These are phyloP conservation scores for Pterois miles DNA, from an alignment of 2,797 vertebrate genomes.

Conservation along the genomic window DNA sequence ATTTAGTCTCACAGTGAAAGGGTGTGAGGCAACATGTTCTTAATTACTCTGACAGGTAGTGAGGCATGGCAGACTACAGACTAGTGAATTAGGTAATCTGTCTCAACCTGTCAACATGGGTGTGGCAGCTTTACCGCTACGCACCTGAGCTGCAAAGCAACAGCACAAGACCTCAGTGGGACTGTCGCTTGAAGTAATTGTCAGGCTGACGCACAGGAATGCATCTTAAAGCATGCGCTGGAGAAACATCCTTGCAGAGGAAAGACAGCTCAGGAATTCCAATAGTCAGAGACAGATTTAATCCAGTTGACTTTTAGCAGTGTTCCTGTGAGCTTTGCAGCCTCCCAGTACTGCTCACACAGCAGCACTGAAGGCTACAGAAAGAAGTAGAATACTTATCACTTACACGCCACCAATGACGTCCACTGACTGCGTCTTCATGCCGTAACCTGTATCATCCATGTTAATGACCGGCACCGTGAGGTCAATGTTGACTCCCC, in stretches of 20 bases:
- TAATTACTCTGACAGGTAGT: conserved; percentile 5
- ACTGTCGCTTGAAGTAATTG: conserved; percentile 5
- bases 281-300: background rate
- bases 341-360: background rate
- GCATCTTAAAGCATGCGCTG: background rate
- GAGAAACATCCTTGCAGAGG: background rate
- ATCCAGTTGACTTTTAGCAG: background rate
- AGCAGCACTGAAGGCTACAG: background rate
- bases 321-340: background rate
- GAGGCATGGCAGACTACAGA: conserved; percentile 43
- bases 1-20: background rate
- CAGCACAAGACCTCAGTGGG: background rate
- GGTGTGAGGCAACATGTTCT: conserved; percentile 10
- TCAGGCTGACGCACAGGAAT: background rate
- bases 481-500: conserved; percentile 87
- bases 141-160: conserved; percentile 31
- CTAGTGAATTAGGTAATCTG: conserved; percentile 37
- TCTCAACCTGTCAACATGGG: conserved; percentile 68
- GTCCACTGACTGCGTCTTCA: conserved; percentile 89
- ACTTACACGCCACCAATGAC: conserved; percentile 95
- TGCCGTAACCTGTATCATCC: conserved; percentile 88
- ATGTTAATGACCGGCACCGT: conserved; percentile 87
- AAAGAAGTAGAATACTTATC: background rate
- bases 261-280: background rate
- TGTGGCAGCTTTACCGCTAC: conserved; percentile 15